Evolutionary conservation across 2,888 invertebrate genomes (phyloP).

Genomic region (Drosophila maculinotata): DNA sequence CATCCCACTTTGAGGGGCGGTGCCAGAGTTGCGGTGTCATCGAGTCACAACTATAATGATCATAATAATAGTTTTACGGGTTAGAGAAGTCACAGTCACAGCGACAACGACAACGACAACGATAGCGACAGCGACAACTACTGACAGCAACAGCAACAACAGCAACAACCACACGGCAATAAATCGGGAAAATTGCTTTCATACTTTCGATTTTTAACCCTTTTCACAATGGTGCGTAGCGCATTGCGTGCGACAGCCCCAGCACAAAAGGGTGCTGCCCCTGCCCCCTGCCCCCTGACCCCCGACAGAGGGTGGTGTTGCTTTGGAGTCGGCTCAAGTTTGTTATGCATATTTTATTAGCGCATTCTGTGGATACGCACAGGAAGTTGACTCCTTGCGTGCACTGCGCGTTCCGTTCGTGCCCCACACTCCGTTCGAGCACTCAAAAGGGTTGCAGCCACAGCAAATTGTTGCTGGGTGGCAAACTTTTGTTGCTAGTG

Average conservation of each 20-base stretch:
- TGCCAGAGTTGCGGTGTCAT: constrained; percentile 32
- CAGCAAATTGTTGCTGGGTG: constrained; percentile 20
- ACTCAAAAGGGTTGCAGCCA: constrained; percentile 46
- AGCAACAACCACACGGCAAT: constrained; percentile 19
- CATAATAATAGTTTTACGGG: constrained; percentile 76
- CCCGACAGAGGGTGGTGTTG: not conserved
- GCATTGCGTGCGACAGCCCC: constrained; percentile 53
- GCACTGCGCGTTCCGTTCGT: constrained; percentile 34
- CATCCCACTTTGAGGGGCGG: constrained; percentile 20
- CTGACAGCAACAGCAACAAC: constrained; percentile 3
- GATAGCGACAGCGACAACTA: constrained; percentile 29
- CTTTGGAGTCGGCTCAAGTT: constrained; percentile 52
- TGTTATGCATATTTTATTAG: constrained; percentile 78
- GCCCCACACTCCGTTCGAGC: constrained; percentile 3
- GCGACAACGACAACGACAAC: constrained; percentile 66
- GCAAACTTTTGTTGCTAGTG: constrained; percentile 37
- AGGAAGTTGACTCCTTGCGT: constrained; percentile 78
- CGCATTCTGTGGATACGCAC: constrained; percentile 79
- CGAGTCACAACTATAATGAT: constrained; percentile 60
- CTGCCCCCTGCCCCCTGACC: too few species aligned
- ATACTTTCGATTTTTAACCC: constrained; percentile 68
- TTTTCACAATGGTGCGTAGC: constrained; percentile 53
- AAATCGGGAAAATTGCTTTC: constrained; percentile 67
- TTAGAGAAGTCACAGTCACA: constrained; percentile 77
- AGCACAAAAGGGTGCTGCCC: constrained; percentile 16